A percentile compares a stretch with the other conserved stretches of the same genome.
Conservation (phyloP, 1,140 invertebrate genomes). For the Anastatus disparis region DNA sequence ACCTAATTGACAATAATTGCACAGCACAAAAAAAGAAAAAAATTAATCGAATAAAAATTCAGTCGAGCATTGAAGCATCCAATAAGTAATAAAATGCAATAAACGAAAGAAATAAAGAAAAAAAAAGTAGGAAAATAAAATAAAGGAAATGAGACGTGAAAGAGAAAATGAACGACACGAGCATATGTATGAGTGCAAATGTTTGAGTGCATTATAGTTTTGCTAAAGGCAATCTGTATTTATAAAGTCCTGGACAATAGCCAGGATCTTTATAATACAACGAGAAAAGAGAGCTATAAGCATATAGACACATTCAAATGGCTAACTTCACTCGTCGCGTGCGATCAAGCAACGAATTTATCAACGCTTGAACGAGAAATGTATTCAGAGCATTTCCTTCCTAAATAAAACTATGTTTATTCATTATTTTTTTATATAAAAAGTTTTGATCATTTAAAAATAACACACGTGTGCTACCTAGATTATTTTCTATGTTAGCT, state of each 20-base stretch:
- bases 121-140: neutral
- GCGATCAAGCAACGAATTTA: too few species aligned
- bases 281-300: neutral
- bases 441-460: neutral
- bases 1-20: too few species aligned
- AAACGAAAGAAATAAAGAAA: neutral
- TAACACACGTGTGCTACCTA: too few species aligned
- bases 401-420: slow-evolving; percentile 29
- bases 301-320: neutral
- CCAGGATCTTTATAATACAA: slow-evolving; percentile 16
- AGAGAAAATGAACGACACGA: slow-evolving; percentile 8
- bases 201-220: slow-evolving; percentile 22
- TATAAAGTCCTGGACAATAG: slow-evolving; percentile 38
- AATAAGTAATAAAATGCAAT: too few species aligned
- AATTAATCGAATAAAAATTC: too few species aligned
- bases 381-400: neutral
- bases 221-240: slow-evolving; percentile 15
- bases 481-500: too few species aligned
- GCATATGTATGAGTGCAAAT: too few species aligned
- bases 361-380: neutral
- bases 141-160: too few species aligned
- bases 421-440: slow-evolving; percentile 27
- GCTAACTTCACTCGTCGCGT: neutral
- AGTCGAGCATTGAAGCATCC: too few species aligned
- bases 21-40: too few species aligned